These are phyloP conservation scores for Dugesia japonica DNA, from an alignment of 2,888 invertebrate genomes.

Conservation along the genomic window DNA sequence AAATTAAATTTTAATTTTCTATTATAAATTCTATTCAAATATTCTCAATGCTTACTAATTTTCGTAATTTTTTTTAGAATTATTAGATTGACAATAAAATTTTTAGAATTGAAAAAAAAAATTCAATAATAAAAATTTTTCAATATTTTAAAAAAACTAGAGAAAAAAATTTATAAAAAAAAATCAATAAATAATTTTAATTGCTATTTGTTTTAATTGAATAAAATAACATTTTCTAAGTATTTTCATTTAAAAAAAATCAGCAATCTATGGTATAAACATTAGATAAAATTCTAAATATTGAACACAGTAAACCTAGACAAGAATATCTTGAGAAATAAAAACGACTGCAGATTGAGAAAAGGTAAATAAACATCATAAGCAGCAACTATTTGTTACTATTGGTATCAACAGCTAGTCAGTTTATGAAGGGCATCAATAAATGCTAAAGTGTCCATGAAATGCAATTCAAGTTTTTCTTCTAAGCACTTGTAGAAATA, in stretches of 20 bases:
- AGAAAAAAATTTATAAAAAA: too few relatives aligned
- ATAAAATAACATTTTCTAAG: too few relatives aligned
- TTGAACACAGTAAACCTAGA: conserved; percentile 14
- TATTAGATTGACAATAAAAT: too few relatives aligned
- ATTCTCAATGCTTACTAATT: too few relatives aligned
- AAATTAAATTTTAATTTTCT: too few relatives aligned
- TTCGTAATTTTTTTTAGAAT: too few relatives aligned
- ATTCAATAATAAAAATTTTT: too few relatives aligned
- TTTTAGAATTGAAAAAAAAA: too few relatives aligned
- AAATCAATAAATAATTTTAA: too few relatives aligned
- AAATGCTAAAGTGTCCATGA: conserved; percentile 41
- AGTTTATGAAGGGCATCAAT: conserved; percentile 39
- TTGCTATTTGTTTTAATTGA: too few relatives aligned
- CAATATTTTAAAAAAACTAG: too few relatives aligned
- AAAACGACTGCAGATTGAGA: conserved; percentile 16
- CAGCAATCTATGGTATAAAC: conserved; percentile 20
- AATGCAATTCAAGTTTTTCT: conserved; percentile 39
- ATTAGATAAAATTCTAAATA: conserved; percentile 14
- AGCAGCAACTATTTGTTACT: conserved; percentile 1
- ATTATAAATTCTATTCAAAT: too few relatives aligned
- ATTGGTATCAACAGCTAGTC: not conserved
- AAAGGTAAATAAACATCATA: conserved; percentile 20
- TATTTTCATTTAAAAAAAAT: conserved; percentile 11
- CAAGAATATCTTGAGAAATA: conserved; percentile 20
- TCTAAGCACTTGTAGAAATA: conserved; percentile 42